Conservation (phyloP, 2,113 vertebrate genomes). For the Gopherus evgoodei region DNA sequence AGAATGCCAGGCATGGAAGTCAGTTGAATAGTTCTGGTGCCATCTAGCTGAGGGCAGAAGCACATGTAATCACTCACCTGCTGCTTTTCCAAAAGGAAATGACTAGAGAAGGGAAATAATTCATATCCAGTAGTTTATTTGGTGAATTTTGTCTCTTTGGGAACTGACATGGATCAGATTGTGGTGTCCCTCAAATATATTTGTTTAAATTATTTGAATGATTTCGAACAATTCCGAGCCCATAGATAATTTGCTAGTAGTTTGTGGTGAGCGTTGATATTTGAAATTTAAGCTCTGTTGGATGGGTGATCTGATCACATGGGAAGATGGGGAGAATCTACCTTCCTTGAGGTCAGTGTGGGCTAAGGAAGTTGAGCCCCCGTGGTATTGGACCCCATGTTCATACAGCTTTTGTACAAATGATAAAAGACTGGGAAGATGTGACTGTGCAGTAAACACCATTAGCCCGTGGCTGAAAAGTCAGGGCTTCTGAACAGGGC, state of each 20-base stretch:
- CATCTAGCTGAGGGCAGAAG: background rate
- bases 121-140: background rate
- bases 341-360: background rate
- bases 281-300: background rate
- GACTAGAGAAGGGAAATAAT: background rate
- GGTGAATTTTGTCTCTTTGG: background rate
- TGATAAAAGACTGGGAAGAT: background rate
- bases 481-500: background rate
- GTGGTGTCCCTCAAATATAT: background rate
- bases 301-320: background rate
- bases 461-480: background rate
- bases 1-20: background rate
- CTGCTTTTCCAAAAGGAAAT: background rate
- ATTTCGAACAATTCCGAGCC: background rate
- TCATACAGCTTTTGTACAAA: background rate
- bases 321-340: too few species aligned
- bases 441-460: background rate
- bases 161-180: background rate
- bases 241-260: rapidly evolving
- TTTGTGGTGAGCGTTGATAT: background rate
- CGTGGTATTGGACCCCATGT: background rate
- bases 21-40: background rate
- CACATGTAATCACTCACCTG: rapidly evolving
- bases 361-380: background rate
- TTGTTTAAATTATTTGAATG: background rate